phyloP scores from a whole-genome alignment of 2,888 invertebrate species.

The Encarsia formosa region DNA sequence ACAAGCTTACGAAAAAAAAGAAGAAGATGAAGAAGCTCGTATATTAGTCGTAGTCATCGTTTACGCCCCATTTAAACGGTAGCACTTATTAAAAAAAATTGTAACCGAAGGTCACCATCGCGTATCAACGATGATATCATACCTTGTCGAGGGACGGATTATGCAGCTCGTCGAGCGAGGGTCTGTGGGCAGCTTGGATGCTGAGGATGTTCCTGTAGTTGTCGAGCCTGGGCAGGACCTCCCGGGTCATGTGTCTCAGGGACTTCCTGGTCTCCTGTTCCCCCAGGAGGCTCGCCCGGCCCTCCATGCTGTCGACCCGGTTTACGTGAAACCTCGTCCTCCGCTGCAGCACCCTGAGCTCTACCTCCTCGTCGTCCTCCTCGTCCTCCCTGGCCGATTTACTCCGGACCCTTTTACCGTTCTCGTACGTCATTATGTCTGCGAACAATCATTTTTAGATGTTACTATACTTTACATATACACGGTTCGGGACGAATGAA shows the following conservation, averaged over 20 bases:
- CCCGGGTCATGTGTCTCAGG: constrained; percentile 68
- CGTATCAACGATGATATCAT: no score
- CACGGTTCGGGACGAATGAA: no score
- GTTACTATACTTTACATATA: no score
- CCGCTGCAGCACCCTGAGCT: constrained; percentile 49
- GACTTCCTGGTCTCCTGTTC: constrained; percentile 48
- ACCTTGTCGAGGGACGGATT: constrained; percentile 66
- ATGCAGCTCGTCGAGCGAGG: constrained; percentile 84
- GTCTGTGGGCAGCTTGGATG: constrained; percentile 80
- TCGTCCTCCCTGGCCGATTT: no score
- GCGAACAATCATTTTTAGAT: no score
- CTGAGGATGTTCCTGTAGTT: constrained; percentile 88
- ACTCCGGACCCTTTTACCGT: no score
- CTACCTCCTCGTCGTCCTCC: constrained; percentile 43
- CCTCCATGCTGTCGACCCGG: constrained; percentile 56
- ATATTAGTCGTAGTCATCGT: no score
- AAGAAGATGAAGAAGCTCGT: no score
- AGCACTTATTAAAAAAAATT: neutral
- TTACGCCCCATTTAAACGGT: no score
- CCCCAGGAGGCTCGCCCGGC: constrained; percentile 46
- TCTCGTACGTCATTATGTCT: no score
- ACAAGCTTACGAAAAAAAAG: no score
- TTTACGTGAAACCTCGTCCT: constrained; percentile 61
- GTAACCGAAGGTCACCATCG: neutral
- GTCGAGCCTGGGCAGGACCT: constrained; percentile 81